A percentile compares a stretch with the other conserved stretches of the same genome.
phyloP scores from a whole-genome alignment of 2,888 invertebrate genomes.

The Cepaea hortensis region DNA sequence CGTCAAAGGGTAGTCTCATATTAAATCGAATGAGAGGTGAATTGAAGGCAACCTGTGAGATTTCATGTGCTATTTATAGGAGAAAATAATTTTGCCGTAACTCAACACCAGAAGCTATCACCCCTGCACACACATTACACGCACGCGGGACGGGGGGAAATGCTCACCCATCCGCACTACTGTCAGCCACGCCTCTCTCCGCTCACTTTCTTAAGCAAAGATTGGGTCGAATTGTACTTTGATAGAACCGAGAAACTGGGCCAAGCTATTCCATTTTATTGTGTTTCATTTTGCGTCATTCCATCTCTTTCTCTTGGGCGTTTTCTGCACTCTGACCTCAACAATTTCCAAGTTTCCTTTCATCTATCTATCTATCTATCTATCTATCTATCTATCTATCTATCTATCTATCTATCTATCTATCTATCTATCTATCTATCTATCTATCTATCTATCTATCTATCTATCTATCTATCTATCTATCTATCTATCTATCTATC shows the following conservation, averaged over 20 bases:
- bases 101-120: background rate
- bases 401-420: background rate
- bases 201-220: background rate
- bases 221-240: constrained; percentile 6
- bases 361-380: background rate
- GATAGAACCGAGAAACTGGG: background rate
- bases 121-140: background rate
- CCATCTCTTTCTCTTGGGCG: background rate
- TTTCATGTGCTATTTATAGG: background rate
- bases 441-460: too few species aligned
- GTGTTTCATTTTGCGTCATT: constrained; percentile 18
- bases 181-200: background rate
- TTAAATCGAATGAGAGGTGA: constrained; percentile 19
- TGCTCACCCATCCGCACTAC: background rate
- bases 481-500: too few species aligned
- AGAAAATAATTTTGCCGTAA: background rate
- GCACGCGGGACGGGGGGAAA: background rate
- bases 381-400: background rate
- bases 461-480: too few species aligned
- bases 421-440: too few species aligned
- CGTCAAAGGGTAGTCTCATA: constrained; percentile 42
- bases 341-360: background rate
- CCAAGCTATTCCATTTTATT: constrained; percentile 24
- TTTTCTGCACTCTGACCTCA: constrained; percentile 9
- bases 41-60: background rate